These are phyloP conservation scores for Pangasius larnaudii DNA, from an alignment of 2,797 vertebrate genomes.

Conservation along the genomic window DNA sequence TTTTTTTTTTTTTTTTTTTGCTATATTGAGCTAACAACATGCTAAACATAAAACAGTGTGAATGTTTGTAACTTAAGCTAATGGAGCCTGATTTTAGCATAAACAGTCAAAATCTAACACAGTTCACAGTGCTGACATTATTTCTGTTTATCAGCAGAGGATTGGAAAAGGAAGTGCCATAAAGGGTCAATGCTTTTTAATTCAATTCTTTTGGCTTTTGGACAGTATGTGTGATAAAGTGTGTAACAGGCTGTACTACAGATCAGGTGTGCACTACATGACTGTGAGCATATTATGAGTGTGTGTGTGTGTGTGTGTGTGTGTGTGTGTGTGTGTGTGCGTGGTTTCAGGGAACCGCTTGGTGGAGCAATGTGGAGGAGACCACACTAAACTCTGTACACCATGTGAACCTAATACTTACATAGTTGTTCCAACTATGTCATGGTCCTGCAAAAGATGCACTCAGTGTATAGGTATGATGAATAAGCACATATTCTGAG, in stretches of 20 bases:
- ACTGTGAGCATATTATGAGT: neutral
- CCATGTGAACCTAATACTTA: constrained; percentile 61
- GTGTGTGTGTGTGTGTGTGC: neutral
- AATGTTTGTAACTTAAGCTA: neutral
- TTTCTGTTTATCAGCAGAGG: neutral
- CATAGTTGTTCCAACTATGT: accelerated
- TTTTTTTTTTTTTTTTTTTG: neutral
- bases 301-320: constrained; percentile 35
- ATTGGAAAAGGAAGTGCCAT: neutral
- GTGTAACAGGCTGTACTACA: neutral
- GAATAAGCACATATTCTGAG: neutral
- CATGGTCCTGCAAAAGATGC: constrained; percentile 15
- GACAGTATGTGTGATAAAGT: neutral
- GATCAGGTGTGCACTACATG: neutral
- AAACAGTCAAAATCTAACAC: neutral
- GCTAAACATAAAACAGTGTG: neutral
- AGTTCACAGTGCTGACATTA: neutral
- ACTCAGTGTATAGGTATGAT: constrained; percentile 70
- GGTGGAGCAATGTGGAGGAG: neutral
- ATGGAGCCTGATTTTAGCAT: neutral
- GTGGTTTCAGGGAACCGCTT: constrained; percentile 67
- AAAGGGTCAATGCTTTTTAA: neutral
- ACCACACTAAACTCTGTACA: constrained; percentile 55
- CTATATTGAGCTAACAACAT: too few species aligned
- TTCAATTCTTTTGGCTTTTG: neutral